Conservation (phyloP, 1,140 invertebrate genomes). For the Andricus grossulariae region DNA sequence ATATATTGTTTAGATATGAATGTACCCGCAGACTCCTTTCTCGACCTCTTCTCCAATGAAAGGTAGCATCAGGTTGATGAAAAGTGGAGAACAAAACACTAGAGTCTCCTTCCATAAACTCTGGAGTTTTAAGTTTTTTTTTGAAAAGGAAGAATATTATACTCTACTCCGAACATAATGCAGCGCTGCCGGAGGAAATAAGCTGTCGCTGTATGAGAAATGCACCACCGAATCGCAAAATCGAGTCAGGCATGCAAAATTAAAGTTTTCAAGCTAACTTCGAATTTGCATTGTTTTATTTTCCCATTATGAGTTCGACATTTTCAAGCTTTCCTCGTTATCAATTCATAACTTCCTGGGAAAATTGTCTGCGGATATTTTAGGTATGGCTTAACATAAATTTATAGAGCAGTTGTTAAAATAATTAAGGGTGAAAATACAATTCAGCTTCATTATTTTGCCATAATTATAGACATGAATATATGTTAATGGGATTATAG, state of each 20-base stretch:
- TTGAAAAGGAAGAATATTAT: slow-evolving; percentile 2
- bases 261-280: slow-evolving; percentile 6
- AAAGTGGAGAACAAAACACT: slow-evolving; percentile 6
- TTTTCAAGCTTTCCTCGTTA: too few relatives aligned
- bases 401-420: too few relatives aligned
- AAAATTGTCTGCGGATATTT: too few relatives aligned
- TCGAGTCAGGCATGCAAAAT: slow-evolving; percentile 10
- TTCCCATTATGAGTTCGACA: not conserved
- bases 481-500: too few relatives aligned
- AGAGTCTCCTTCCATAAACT: not conserved
- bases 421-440: too few relatives aligned
- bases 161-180: not conserved
- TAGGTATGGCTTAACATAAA: too few relatives aligned
- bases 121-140: slow-evolving; percentile 16
- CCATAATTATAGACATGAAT: too few relatives aligned
- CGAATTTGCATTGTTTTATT: not conserved
- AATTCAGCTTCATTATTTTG: too few relatives aligned
- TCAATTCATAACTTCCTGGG: too few relatives aligned
- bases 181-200: not conserved
- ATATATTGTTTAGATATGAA: too few relatives aligned
- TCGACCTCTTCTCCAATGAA: not conserved
- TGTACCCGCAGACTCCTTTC: slow-evolving; percentile 3
- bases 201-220: slow-evolving; percentile 17
- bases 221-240: not conserved
- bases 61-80: not conserved